phyloP scores from a whole-genome alignment of 2,113 vertebrate species.

The Gulo gulo region DNA sequence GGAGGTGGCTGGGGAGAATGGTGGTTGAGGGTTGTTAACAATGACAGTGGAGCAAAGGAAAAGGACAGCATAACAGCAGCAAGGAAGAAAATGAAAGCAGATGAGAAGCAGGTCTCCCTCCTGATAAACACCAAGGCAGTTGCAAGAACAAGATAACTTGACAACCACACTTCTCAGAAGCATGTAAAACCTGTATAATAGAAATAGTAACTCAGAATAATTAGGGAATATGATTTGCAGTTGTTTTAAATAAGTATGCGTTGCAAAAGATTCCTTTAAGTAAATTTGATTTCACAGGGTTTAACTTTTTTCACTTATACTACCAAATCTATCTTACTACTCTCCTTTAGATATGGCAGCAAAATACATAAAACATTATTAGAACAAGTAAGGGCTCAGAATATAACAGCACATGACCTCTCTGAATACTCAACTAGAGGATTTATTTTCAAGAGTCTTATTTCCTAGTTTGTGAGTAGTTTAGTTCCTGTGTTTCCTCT shows the following conservation, averaged over 20 bases:
- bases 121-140: constrained; percentile 11
- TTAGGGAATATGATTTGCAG: not conserved
- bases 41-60: not conserved
- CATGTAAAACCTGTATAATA: not conserved
- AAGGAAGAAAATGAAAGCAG: constrained; percentile 43
- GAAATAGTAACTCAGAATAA: constrained; percentile 16
- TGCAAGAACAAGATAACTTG: constrained; percentile 8
- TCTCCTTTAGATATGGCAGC: not conserved
- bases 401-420: not conserved
- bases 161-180: not conserved
- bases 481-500: not conserved
- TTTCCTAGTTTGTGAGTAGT: not conserved
- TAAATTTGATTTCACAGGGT: not conserved
- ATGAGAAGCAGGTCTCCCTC: not conserved
- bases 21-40: not conserved
- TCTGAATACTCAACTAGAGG: not conserved
- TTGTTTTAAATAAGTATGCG: not conserved
- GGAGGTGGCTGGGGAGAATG: not conserved
- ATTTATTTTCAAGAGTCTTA: not conserved
- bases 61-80: not conserved
- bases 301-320: constrained; percentile 12
- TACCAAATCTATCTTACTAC: not conserved
- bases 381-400: not conserved
- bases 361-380: constrained; percentile 9
- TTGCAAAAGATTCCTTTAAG: not conserved